Conservation (phyloP, 2,797 vertebrate genomes). For the Tragopan temminckii region DNA sequence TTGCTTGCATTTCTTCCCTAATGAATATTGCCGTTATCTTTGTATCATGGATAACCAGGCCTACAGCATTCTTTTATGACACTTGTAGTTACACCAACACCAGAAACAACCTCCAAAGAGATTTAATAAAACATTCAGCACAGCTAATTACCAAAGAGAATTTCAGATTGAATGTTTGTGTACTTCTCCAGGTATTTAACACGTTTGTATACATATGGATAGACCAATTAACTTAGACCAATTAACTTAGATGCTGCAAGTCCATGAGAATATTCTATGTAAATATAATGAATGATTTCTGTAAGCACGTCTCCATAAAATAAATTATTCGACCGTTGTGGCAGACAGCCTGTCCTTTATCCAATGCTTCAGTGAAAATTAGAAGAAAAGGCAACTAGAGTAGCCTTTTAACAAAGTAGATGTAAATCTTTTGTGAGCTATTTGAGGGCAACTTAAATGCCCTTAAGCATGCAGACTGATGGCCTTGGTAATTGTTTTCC, state of each 20-base stretch:
- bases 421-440: slow-evolving; percentile 41
- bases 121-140: background rate
- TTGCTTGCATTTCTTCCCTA: background rate
- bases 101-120: background rate
- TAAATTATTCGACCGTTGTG: slow-evolving; percentile 32
- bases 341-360: slow-evolving; percentile 42
- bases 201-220: background rate
- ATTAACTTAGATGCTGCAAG: background rate
- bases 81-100: background rate
- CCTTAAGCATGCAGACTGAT: slow-evolving; percentile 14
- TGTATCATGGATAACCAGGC: background rate
- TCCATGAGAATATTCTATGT: background rate
- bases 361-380: slow-evolving; percentile 32
- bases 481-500: slow-evolving; percentile 25
- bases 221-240: background rate
- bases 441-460: slow-evolving; percentile 43
- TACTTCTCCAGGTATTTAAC: slow-evolving; percentile 23
- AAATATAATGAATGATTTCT: slow-evolving; percentile 22
- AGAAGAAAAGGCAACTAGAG: slow-evolving; percentile 19
- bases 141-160: background rate
- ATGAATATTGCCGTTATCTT: background rate
- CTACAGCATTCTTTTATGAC: background rate
- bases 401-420: slow-evolving; percentile 23
- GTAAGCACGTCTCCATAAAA: slow-evolving; percentile 7
- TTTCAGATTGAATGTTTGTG: background rate